Base-by-base conservation (phyloP, 2,888 invertebrate genomes). In the Ceriagrion tenellum region DNA sequence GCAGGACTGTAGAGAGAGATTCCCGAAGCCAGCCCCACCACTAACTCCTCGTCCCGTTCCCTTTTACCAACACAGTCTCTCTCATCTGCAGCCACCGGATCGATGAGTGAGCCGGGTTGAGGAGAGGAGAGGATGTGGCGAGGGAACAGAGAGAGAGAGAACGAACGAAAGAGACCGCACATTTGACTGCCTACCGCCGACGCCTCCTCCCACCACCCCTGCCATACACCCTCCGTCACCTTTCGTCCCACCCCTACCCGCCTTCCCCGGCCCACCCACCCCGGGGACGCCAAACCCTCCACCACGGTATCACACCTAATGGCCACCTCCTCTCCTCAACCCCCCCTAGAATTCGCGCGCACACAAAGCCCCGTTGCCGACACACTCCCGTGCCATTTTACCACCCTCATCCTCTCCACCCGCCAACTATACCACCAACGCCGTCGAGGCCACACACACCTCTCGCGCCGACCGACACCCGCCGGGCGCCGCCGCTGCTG, bases 71-170 rank as follows among this genome's bases (percentile, higher is more conserved):
- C 81, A 81, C 81, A 20, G 63, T 91, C 35, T 35, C 91, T 91
- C 91, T 91, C 63, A 91, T 91, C 91, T 91, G 63, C 91, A 91
- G 91, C 91, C 91, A 59, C 91, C 63, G 59, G 91, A 91, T 91
- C 91, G 91, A 91, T 91, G 89, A 55, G 89, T 47, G 55, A 47
- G 89, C 55, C 89, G 47, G 89, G 55, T 30, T 8, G 55, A 55
- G 89, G 35, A 55, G 88, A 88, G 47, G n/a, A 18, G 47, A 55
- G 89, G 89, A 55, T 40, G 88, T 47, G 55, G 55, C 26, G 47
- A n/a, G 89, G 89, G 47, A 35, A 89, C 20, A 89, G 40, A 88
- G 88, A 88, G 81, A n/a, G 81, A n/a, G 88, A 88, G 88, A 88
- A 88, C 20, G 88, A 88, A 88, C 20, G 89, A 55, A 55, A n/a